Percentiles rank a stretch among this genome's conserved stretches.
Conservation (phyloP, 1,140 invertebrate genomes). For the Holotrichia oblita region DNA sequence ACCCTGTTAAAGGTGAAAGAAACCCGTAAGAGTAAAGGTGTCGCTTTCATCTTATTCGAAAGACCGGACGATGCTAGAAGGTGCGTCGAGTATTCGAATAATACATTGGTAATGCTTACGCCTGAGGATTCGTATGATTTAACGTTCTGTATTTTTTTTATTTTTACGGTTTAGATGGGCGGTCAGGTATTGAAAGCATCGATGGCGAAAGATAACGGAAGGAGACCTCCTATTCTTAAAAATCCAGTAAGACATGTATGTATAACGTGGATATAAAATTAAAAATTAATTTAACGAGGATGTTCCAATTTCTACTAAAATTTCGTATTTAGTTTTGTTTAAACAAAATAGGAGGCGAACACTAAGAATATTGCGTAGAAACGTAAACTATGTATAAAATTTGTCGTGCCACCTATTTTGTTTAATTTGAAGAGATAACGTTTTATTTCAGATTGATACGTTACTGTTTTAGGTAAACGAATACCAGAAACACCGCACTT, state of each 20-base stretch:
- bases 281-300: too few species aligned
- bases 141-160: not conserved
- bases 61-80: conserved; percentile 71
- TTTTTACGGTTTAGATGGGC: not conserved
- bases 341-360: too few species aligned
- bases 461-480: not conserved
- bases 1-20: conserved; percentile 77
- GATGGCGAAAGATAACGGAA: conserved; percentile 13
- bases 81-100: conserved; percentile 71
- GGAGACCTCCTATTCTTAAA: not conserved
- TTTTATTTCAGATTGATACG: too few species aligned
- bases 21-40: conserved; percentile 75
- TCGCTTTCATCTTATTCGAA: conserved; percentile 80
- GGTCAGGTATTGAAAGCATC: conserved; percentile 6
- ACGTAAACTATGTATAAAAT: too few species aligned
- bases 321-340: too few species aligned
- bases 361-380: too few species aligned
- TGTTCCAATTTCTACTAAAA: too few species aligned
- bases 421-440: too few species aligned
- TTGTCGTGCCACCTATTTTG: too few species aligned
- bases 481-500: not conserved
- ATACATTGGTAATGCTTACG: not conserved
- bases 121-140: not conserved
- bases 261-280: too few species aligned
- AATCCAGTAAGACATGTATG: not conserved